Evolutionary conservation across 1,140 invertebrate genomes (phyloP), one percentile per base, ranked within the genome.

Genomic region (Triops longicaudatus): DNA sequence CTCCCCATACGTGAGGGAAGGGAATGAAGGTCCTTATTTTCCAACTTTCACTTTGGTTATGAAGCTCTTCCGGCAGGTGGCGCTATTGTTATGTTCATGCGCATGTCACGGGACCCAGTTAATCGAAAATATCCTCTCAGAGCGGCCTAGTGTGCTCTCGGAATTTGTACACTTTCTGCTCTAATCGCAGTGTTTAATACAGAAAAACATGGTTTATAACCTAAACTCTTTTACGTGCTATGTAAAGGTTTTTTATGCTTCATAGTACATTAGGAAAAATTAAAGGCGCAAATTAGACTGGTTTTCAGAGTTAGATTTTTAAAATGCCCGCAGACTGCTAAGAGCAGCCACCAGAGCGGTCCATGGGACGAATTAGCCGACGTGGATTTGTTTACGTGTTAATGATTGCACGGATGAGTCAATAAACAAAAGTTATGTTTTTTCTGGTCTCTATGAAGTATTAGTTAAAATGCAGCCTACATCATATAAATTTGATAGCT

Each of bases 321-420:
- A n/a, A n/a, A n/a, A n/a, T n/a, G n/a, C n/a, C n/a, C n/a, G n/a
- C n/a, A n/a, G n/a, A n/a, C n/a, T n/a, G 31, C 31, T 37, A 37
- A 37, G 7, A 7, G 31, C 31, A 37, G 31, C n/a, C 31, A 37
- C 31, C 7, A 7, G 31, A 37, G 31, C 31, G 7, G 31, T 7
- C 31, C 7, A 7, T 7, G 31, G 7, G 7, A 37, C 31, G 31
- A 7, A 7, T 1, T 14, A 22, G 7, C 10, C 14, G 50, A 63
- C 50, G 50, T 63, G 50, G 50, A 63, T 63, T 63, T 63, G 50
- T 63, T 63, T 63, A 63, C 50, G 50, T 63, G 50, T 63, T 63
- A 22, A 63, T 63, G 11, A 63, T 22, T 0, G 0, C 4, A 0
- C 5, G 11, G 0, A 22, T 17, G 0, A 22, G 50, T n/a, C 50